These are phyloP conservation scores for Neotoxoptera formosana DNA, from an alignment of 1,140 invertebrate species.

Conservation along the genomic window DNA sequence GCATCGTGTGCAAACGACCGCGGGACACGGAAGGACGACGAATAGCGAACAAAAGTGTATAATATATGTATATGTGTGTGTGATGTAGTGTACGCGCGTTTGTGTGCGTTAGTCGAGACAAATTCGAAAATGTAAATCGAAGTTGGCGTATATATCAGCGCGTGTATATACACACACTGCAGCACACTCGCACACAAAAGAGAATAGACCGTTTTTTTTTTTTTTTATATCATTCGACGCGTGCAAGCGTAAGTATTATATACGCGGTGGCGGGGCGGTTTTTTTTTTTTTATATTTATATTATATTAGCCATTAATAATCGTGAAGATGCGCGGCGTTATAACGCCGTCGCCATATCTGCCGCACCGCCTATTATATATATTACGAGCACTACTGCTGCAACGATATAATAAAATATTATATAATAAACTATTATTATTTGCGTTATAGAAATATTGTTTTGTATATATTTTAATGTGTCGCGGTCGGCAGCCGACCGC, in stretches of 20 bases:
- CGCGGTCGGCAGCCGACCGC: background rate
- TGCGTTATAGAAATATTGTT: background rate
- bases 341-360: background rate
- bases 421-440: background rate
- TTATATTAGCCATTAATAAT: background rate
- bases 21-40: slow-evolving; percentile 44
- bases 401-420: background rate
- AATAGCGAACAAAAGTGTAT: background rate
- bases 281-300: background rate
- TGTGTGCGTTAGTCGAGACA: background rate
- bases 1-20: slow-evolving; percentile 50
- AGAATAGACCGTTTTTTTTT: background rate
- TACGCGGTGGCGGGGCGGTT: background rate
- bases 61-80: background rate
- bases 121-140: slow-evolving; percentile 47
- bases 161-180: background rate
- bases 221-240: background rate
- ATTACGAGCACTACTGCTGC: too few relatives aligned
- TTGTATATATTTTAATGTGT: background rate
- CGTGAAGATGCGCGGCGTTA: background rate
- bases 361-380: background rate
- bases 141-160: background rate
- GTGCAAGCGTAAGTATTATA: background rate
- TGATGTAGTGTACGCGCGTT: background rate
- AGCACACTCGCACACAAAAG: background rate